Base-by-base conservation (phyloP, 1,140 invertebrate genomes). In the Drosophila navojoa region DNA sequence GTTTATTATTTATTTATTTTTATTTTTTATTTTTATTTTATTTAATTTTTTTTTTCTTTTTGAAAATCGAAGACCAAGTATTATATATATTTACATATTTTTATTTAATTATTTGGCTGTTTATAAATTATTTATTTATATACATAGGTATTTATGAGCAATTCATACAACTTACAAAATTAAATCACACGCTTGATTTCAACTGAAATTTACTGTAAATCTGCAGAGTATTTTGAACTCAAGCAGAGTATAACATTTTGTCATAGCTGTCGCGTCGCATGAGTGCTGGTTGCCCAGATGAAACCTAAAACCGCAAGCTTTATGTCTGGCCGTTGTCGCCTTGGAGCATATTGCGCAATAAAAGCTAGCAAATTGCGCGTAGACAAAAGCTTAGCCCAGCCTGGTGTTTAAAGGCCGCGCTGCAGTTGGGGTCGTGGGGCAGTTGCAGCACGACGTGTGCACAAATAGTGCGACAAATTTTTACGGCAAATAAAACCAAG, bases 261-360 rank as follows among this genome's bases (percentile, higher is more conserved):
- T 38, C 35, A 38, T 38, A 38, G 35, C 35, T 38, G 35, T 11
- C 42, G n/a, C 5, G 4, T 38, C 13, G 5, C 10, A 35, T 19
- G 13, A 15, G 32, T 49, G 52, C 32, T 22, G 40, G 47, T 54
- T 25, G n/a, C 27, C 13, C 10, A 49, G 29, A 19, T 15, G 45
- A 67, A 57, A 57, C 42, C 29, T 58, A 40, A 40, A 67, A 67
- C 63, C 63, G 52, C 63, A 57, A 68, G 63, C 27, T 73, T 68
- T 68, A 79, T 57, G 59, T 62, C 71, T 71, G 77, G 60, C 77
- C 55, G 64, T 79, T 79, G 71, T 79, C 71, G 77, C 71, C 49
- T 32, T 55, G 38, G 59, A 71, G 57, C 54, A 75, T 70, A 79
- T 59, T 64, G 62, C 53, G 45, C 54, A 55, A 78, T 67, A 63